Evolutionary conservation across 2,113 vertebrate genomes (phyloP).

Genomic region (Rhinoderma darwinii): DNA sequence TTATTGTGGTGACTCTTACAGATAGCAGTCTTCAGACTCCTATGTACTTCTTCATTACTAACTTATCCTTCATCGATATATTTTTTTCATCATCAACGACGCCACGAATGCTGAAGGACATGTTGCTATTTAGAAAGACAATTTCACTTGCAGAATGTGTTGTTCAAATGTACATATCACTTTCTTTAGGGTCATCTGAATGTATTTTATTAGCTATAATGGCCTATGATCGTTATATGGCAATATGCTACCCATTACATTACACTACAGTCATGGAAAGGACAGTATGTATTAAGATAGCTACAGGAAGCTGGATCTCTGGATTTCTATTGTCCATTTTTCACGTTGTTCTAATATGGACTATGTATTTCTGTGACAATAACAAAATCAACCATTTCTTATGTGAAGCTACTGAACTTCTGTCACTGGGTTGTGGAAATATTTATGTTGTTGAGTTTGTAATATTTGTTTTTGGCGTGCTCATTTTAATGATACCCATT

Average conservation of each 20-base stretch:
- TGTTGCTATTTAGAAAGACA: slow-evolving; percentile 54
- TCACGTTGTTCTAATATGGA: slow-evolving; percentile 60
- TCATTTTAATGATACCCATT: slow-evolving; percentile 57
- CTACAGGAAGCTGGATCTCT: slow-evolving; percentile 35
- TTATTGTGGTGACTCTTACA: slow-evolving; percentile 46
- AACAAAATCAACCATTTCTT: slow-evolving; percentile 62
- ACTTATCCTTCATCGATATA: slow-evolving; percentile 59
- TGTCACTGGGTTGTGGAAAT: slow-evolving; percentile 61
- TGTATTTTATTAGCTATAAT: slow-evolving; percentile 62
- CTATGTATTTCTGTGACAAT: slow-evolving; percentile 60
- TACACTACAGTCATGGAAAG: slow-evolving; percentile 60
- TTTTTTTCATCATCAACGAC: slow-evolving; percentile 63
- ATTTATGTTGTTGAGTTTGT: slow-evolving; percentile 48
- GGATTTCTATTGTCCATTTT: slow-evolving; percentile 59
- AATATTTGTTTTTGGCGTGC: slow-evolving; percentile 35
- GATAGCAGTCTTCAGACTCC: slow-evolving; percentile 16
- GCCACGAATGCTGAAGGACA: slow-evolving; percentile 63
- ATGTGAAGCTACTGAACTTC: slow-evolving; percentile 63
- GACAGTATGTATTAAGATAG: slow-evolving; percentile 56
- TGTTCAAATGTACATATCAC: slow-evolving; percentile 61
- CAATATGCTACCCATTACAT: slow-evolving; percentile 63
- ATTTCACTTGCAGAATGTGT: slow-evolving; percentile 61
- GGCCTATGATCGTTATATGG: slow-evolving; percentile 62
- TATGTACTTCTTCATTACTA: slow-evolving; percentile 38
- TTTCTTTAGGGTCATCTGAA: slow-evolving; percentile 62